Evolutionary conservation across 2,797 vertebrate species (phyloP).

Genomic region (Ctenopoma multispine): DNA sequence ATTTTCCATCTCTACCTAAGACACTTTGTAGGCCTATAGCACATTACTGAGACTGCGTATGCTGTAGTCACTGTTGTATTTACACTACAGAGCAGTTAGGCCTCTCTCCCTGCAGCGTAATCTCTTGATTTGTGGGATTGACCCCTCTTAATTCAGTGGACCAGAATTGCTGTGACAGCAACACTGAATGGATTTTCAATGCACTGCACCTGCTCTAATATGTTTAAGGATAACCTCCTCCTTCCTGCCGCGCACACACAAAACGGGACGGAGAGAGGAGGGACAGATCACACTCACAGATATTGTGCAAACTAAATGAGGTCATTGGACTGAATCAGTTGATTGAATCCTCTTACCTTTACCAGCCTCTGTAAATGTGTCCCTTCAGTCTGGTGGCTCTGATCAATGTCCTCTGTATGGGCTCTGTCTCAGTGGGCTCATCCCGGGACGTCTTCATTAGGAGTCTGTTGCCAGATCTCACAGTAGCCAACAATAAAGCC

Average conservation of each 20-base stretch:
- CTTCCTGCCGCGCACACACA: constrained; percentile 33
- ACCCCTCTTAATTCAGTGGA: constrained; percentile 83
- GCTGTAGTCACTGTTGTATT: constrained; percentile 12
- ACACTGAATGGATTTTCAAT: constrained; percentile 83
- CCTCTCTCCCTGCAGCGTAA: constrained; percentile 70
- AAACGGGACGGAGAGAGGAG: constrained; percentile 9
- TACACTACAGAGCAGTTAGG: constrained; percentile 48
- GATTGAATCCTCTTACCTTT: constrained; percentile 46
- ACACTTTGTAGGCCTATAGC: neutral
- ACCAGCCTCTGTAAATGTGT: constrained; percentile 39
- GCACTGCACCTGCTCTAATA: constrained; percentile 78
- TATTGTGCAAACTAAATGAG: constrained; percentile 62
- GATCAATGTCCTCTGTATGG: constrained; percentile 61
- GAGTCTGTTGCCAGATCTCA: constrained; percentile 43
- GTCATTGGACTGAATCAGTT: constrained; percentile 38
- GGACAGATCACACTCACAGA: constrained; percentile 49
- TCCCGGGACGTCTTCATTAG: constrained; percentile 57
- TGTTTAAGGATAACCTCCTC: constrained; percentile 75
- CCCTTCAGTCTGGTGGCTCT: constrained; percentile 52
- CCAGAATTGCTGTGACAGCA: constrained; percentile 83
- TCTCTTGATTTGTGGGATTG: constrained; percentile 83
- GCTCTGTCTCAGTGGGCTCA: constrained; percentile 48
- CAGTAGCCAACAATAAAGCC: constrained; percentile 40
- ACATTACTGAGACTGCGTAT: constrained; percentile 1
- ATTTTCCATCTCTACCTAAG: neutral